Evolutionary conservation across 2,797 vertebrate species (phyloP), one percentile per base, ranked within the genome.

Genomic region (Phoeniculus purpureus): DNA sequence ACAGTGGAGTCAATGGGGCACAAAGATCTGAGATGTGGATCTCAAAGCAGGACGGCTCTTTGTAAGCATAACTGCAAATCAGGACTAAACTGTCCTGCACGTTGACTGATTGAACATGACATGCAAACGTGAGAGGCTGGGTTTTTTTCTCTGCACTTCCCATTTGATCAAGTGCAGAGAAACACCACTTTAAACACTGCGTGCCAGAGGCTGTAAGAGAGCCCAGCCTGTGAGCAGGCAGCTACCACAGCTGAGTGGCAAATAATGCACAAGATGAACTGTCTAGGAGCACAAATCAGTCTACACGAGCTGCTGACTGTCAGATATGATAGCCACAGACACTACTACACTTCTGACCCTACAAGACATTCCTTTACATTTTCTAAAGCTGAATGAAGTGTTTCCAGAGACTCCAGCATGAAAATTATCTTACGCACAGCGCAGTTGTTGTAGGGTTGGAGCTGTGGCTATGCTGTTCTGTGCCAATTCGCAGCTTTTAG

Each of bases 1-100:
- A 94, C 93, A 96, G 92, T 90, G 76, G 95, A 96, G 90, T 94
- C 94, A 96, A 85, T 95, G 95, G 92, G 90, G 91, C 95, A 96
- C 94, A 93, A 92, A 95, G 93, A 95, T 95, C 93, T 76, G 94
- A 94, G 94, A 52, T 25, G 92, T 72, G 92, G 72, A 84, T 94
- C 94, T 96, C 94, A 92, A 96, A 95, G 87, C 94, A 94, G 94
- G 95, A 94, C 84, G 75, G 86, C 84, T 92, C 93, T 94, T 82
- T 21, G 76, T 92, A 94, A 95, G 94, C 95, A 96, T 29, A 94
- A 92, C 93, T 93, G 94, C 93, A 92, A 92, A 96, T 85, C 95
- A 83, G 86, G 93, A 80, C 95, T 93, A 17, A 89, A 91, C 93
- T 87, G 93, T 79, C 79, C 88, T 27, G 60, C 86, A 21, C 72